Conservation (phyloP, 2,888 invertebrate species). For the Tryphoninae sp. region DNA sequence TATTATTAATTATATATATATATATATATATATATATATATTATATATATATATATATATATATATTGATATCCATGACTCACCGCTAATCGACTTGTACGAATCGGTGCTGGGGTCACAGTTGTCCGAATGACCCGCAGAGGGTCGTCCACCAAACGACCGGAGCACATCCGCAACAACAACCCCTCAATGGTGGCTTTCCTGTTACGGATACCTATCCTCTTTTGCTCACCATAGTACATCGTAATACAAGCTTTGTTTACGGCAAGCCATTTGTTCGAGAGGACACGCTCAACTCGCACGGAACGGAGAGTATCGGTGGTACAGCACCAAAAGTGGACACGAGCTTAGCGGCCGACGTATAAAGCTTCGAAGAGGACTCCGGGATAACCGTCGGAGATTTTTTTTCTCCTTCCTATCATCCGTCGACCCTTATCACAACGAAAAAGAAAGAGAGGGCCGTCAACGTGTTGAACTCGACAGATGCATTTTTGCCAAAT, state of each 20-base stretch:
- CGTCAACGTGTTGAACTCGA: background rate
- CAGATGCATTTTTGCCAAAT: constrained; percentile 12
- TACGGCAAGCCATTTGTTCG: constrained; percentile 67
- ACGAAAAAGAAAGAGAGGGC: background rate
- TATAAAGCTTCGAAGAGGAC: constrained; percentile 44
- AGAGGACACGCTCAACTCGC: constrained; percentile 60
- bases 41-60: too few species aligned
- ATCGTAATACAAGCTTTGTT: constrained; percentile 68
- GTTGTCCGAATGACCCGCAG: constrained; percentile 46
- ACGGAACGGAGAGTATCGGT: constrained; percentile 50
- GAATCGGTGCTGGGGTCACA: constrained; percentile 57
- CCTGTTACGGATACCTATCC: constrained; percentile 59
- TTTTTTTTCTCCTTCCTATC: constrained; percentile 32
- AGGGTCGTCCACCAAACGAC: constrained; percentile 62
- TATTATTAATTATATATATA: too few species aligned
- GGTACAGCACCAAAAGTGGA: constrained; percentile 48
- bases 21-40: too few species aligned
- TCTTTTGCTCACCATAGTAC: constrained; percentile 37
- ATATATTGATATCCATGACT: constrained; percentile 35
- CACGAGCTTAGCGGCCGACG: constrained; percentile 49
- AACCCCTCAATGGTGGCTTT: constrained; percentile 56
- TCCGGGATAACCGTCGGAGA: constrained; percentile 28
- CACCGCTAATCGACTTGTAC: constrained; percentile 59
- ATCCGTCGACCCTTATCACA: background rate
- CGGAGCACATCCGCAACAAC: constrained; percentile 62